phyloP scores from a whole-genome alignment of 2,888 invertebrate species.

The Escarpia spicata region DNA sequence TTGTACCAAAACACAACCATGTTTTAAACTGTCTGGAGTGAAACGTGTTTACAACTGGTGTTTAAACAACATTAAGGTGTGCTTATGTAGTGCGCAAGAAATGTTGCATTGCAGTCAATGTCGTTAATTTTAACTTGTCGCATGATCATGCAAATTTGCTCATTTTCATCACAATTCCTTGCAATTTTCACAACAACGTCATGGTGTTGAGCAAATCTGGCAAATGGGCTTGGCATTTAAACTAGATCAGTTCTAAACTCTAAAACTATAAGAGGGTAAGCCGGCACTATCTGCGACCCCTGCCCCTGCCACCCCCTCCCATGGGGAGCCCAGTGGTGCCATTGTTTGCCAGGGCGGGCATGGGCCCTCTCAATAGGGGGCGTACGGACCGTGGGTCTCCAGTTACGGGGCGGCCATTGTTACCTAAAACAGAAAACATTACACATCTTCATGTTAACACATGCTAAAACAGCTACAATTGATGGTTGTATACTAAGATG shows the following conservation, averaged over 20 bases:
- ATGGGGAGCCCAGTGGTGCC: background rate
- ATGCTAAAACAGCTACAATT: background rate
- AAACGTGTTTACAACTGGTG: background rate
- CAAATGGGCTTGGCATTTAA: background rate
- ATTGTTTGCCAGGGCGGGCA: constrained; percentile 10
- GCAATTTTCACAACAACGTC: constrained; percentile 9
- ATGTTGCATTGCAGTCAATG: background rate
- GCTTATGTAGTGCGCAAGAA: background rate
- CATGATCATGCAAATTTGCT: background rate
- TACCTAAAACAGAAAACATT: constrained; percentile 1
- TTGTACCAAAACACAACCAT: background rate
- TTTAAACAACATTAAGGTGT: background rate
- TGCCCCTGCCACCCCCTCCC: constrained; percentile 11
- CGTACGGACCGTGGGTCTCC: background rate
- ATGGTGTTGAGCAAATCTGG: background rate
- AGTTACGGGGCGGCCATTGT: background rate
- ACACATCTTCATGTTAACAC: background rate
- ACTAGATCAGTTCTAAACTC: background rate
- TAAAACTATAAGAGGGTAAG: background rate
- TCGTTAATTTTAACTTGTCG: background rate
- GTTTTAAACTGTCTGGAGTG: background rate
- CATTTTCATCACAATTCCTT: background rate
- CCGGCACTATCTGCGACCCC: background rate
- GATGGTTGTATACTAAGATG: background rate
- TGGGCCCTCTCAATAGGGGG: background rate